These are phyloP conservation scores for Dicaeum eximium DNA, from an alignment of 2,113 vertebrate genomes.

Conservation along the genomic window DNA sequence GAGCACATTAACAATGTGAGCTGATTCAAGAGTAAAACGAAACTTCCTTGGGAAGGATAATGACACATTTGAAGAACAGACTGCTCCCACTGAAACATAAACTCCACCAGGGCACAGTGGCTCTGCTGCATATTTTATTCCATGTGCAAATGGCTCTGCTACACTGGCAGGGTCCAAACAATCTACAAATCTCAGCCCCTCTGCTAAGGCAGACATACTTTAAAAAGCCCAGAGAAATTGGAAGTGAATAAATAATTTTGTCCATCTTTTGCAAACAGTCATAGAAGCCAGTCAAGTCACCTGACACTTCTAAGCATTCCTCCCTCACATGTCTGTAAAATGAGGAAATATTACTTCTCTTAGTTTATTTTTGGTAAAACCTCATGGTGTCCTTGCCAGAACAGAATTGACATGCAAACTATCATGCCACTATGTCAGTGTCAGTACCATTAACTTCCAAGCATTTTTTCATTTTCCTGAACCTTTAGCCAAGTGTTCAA, in stretches of 20 bases:
- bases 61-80: background rate
- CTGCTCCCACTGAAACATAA: background rate
- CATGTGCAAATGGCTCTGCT: background rate
- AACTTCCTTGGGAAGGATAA: slow-evolving; percentile 27
- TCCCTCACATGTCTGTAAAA: background rate
- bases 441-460: background rate
- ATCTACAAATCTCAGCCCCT: fast-evolving
- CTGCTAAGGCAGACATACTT: background rate
- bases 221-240: fast-evolving
- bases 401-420: background rate
- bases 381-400: background rate
- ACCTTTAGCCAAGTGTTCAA: background rate
- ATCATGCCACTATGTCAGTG: background rate
- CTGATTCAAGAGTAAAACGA: slow-evolving; percentile 7
- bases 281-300: background rate
- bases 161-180: background rate
- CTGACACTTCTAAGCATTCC: background rate
- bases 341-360: background rate
- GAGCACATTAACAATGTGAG: slow-evolving; percentile 23
- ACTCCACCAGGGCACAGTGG: background rate
- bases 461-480: background rate
- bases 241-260: background rate
- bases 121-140: background rate
- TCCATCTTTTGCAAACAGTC: background rate
- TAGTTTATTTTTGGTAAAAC: background rate